These are phyloP conservation scores for Rhadina sibilatrix DNA, from an alignment of 2,113 vertebrate genomes.

Conservation along the genomic window DNA sequence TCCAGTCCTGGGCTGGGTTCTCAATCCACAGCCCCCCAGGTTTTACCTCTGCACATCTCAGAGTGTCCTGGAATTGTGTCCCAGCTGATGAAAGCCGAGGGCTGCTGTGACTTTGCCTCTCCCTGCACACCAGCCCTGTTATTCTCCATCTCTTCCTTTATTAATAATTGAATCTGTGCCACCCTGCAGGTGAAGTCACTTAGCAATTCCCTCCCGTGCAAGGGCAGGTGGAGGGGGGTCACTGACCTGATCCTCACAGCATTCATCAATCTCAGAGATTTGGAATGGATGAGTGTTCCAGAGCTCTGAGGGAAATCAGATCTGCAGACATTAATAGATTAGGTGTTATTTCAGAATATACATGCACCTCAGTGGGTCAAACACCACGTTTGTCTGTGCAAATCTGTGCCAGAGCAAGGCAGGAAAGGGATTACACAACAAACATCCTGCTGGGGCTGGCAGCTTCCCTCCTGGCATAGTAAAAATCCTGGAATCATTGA, in stretches of 20 bases:
- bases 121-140: not conserved
- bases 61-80: not conserved
- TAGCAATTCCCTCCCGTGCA: not conserved
- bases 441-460: not conserved
- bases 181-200: not conserved
- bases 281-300: slow-evolving; percentile 4
- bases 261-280: slow-evolving; percentile 8
- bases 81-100: not conserved
- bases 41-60: not conserved
- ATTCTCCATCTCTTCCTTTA: not conserved
- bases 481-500: not conserved
- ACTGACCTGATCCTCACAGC: not conserved
- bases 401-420: not conserved
- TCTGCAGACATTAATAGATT: not conserved
- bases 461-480: not conserved
- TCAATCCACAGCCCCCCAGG: not conserved
- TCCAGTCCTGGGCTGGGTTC: not conserved
- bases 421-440: not conserved
- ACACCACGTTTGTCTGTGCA: not conserved
- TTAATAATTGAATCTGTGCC: not conserved
- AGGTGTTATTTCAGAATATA: not conserved
- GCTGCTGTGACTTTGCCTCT: not conserved
- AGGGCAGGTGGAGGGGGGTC: not conserved
- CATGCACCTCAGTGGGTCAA: not conserved
- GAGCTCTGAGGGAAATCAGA: slow-evolving; percentile 24